Conservation (phyloP, 2,113 vertebrate species). For the Petrocephalus microphthalmus region DNA sequence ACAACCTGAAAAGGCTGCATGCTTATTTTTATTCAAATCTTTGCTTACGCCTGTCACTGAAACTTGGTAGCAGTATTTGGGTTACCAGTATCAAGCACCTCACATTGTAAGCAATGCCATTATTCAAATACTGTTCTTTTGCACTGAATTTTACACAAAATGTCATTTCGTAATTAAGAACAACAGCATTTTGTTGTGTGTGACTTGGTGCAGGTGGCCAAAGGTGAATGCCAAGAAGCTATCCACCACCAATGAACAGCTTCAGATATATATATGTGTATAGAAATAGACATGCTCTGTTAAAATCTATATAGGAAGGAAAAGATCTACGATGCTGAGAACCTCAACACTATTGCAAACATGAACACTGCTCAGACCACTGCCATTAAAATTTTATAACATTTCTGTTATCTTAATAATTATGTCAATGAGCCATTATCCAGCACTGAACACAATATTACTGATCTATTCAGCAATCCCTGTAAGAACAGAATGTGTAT, state of each 20-base stretch:
- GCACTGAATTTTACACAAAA: neutral
- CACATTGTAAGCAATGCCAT: neutral
- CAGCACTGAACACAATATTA: neutral
- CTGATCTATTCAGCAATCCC: neutral
- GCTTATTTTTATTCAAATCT: constrained; percentile 11
- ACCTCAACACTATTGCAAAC: neutral
- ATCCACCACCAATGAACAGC: neutral
- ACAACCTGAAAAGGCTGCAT: neutral
- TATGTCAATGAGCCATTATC: neutral
- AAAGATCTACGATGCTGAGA: neutral
- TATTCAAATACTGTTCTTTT: neutral
- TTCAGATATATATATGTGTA: neutral
- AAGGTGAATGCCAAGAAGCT: neutral
- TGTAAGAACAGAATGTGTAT: neutral
- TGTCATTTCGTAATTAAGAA: neutral
- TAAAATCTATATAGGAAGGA: neutral
- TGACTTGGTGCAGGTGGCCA: neutral
- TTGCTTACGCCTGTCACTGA: neutral
- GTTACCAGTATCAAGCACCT: neutral
- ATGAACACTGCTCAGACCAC: neutral
- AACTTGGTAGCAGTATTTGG: neutral
- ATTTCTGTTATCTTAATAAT: neutral
- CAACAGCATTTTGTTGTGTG: neutral
- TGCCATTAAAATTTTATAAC: neutral
- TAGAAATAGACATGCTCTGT: neutral